These are phyloP conservation scores for Callorhinus ursinus DNA, from an alignment of 2,113 vertebrate genomes.

Conservation along the genomic window DNA sequence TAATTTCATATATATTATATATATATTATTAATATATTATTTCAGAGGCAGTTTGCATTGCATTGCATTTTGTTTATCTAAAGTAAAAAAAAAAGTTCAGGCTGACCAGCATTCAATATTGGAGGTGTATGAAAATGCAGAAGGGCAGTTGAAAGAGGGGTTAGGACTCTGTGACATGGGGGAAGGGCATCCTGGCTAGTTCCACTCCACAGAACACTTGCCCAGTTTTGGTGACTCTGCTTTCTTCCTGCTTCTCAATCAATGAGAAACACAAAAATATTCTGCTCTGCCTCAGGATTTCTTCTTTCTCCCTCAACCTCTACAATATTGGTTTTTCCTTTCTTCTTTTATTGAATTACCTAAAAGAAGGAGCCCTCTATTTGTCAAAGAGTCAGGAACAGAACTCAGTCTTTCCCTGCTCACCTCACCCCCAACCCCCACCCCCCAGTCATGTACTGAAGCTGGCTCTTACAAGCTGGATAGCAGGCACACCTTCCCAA, in stretches of 20 bases:
- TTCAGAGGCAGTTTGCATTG: background rate
- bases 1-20: too few species aligned
- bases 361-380: background rate
- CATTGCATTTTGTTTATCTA: background rate
- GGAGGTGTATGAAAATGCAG: background rate
- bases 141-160: background rate
- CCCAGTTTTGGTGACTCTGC: background rate
- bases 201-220: background rate
- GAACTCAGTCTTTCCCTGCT: background rate
- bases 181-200: background rate
- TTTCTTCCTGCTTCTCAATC: background rate
- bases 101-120: background rate
- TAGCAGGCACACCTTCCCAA: background rate
- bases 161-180: background rate
- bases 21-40: background rate
- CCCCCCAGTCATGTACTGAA: background rate
- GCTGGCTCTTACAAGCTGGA: background rate
- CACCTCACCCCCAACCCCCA: background rate
- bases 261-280: background rate
- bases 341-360: background rate
- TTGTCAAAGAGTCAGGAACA: background rate
- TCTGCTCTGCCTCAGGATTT: slow-evolving; percentile 5
- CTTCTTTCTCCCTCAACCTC: background rate
- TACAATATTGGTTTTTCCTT: background rate
- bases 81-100: background rate